phyloP scores from a whole-genome alignment of 2,888 invertebrate genomes.

The Habrosyne pyritoides region DNA sequence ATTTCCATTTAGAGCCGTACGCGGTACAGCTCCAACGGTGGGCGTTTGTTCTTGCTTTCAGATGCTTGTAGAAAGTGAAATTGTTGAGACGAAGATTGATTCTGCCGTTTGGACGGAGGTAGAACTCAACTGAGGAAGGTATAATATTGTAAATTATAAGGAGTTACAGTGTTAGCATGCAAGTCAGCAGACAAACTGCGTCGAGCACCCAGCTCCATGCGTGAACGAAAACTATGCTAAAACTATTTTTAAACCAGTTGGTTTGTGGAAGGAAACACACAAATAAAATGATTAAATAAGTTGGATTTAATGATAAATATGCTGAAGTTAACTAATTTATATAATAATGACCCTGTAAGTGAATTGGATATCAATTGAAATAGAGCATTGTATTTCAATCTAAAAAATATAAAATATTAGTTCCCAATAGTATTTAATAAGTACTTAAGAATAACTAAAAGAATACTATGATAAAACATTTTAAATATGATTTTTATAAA shows the following conservation, averaged over 20 bases:
- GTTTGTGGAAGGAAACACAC: not conserved
- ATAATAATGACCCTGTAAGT: no score
- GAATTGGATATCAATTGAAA: no score
- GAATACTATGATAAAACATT: not conserved
- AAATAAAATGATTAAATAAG: not conserved
- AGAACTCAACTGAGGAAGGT: constrained; percentile 58
- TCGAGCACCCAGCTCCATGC: not conserved
- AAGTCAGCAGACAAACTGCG: not conserved
- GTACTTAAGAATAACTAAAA: not conserved
- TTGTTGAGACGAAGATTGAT: constrained; percentile 72
- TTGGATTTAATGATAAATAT: not conserved
- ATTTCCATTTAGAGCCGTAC: constrained; percentile 71
- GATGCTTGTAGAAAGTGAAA: constrained; percentile 73
- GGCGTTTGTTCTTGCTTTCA: constrained; percentile 66
- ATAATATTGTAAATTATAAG: not conserved
- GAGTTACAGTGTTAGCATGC: not conserved
- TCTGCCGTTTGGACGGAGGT: constrained; percentile 68
- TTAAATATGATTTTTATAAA: not conserved
- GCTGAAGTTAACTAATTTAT: no score
- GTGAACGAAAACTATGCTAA: no score
- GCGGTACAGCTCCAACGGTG: constrained; percentile 75
- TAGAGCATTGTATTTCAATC: no score
- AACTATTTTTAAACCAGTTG: not conserved
- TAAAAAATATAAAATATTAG: not conserved
- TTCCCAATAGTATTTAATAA: not conserved